Conservation (phyloP, 2,888 invertebrate genomes). For the Euzophera pinguis region DNA sequence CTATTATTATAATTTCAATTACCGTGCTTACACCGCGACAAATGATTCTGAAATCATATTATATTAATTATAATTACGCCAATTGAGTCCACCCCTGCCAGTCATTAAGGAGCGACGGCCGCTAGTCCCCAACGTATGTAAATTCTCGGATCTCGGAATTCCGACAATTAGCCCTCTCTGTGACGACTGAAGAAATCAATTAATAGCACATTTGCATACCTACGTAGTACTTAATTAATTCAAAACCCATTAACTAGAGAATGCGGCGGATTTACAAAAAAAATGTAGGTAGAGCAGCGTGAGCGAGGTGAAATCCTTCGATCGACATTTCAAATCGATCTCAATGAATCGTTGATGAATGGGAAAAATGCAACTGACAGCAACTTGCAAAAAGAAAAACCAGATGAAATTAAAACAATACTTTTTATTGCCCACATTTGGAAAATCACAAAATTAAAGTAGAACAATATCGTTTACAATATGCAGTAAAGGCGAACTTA, state of each 20-base stretch:
- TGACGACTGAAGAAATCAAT: slow-evolving; percentile 7
- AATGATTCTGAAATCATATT: neutral
- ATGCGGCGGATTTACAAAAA: neutral
- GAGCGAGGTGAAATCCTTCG: too few relatives aligned
- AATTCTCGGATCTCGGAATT: slow-evolving; percentile 3
- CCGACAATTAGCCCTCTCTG: neutral
- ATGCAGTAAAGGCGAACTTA: too few relatives aligned
- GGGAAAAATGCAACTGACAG: too few relatives aligned
- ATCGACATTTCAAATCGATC: too few relatives aligned
- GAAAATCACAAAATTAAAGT: too few relatives aligned
- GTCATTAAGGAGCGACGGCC: neutral
- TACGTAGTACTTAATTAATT: slow-evolving; percentile 1
- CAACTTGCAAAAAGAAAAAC: too few relatives aligned
- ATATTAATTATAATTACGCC: neutral
- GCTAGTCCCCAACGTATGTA: neutral
- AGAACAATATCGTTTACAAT: too few relatives aligned
- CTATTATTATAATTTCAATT: neutral
- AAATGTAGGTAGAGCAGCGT: neutral
- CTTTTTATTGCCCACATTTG: too few relatives aligned
- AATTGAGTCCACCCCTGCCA: neutral
- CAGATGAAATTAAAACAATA: too few relatives aligned
- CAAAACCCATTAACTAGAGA: neutral
- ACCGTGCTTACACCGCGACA: neutral
- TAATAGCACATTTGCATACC: slow-evolving; percentile 1
- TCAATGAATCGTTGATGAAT: too few relatives aligned